These are phyloP conservation scores for Epinotia bilunana DNA, from an alignment of 2,888 invertebrate species.

Conservation along the genomic window DNA sequence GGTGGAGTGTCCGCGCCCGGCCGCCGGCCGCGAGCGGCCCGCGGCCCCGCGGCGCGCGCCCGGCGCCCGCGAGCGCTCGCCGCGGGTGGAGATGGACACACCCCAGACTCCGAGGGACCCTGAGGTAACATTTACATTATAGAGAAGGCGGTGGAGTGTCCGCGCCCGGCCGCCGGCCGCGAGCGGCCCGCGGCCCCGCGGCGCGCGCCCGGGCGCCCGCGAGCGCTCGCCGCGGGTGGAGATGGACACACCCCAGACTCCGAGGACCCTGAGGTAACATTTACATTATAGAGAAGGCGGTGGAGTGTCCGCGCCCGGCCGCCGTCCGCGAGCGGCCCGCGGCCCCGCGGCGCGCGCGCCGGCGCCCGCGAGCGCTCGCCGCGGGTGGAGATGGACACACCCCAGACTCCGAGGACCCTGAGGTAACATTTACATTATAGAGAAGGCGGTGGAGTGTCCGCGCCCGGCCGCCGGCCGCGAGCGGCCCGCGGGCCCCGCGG, in stretches of 20 bases:
- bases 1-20: constrained; percentile 61
- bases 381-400: constrained; percentile 60
- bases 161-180: no score
- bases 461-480: no score
- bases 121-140: constrained; percentile 50
- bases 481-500: no score
- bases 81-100: constrained; percentile 62
- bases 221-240: constrained; percentile 73
- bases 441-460: constrained; percentile 62
- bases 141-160: constrained; percentile 62
- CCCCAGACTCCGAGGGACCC: constrained; percentile 58
- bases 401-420: constrained; percentile 59
- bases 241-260: constrained; percentile 52
- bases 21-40: no score
- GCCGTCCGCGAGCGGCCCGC: no score
- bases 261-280: constrained; percentile 56
- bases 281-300: constrained; percentile 53
- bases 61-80: no score
- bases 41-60: no score
- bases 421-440: constrained; percentile 51
- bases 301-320: constrained; percentile 63
- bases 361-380: no score
- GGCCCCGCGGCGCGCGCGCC: no score
- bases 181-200: no score
- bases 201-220: no score